A percentile compares a stretch with the other conserved stretches of the same genome.
Evolutionary conservation across 2,888 invertebrate species (phyloP).

Genomic region (Drosophila phalerata): DNA sequence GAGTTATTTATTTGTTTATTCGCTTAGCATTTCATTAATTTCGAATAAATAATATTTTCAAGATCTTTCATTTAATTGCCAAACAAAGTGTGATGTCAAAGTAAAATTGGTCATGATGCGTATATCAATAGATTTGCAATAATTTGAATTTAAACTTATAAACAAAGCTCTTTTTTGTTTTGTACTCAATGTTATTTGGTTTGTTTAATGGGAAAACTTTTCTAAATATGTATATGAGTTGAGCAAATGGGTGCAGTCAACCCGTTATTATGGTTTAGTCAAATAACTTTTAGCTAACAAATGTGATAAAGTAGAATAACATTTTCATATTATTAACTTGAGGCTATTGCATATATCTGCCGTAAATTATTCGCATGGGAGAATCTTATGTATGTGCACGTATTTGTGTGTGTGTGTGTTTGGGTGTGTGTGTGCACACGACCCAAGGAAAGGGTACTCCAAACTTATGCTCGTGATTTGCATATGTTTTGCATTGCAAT

Average conservation of each 20-base stretch:
- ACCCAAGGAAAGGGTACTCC: conserved; percentile 23
- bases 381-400: conserved; percentile 35
- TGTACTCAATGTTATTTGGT: background rate
- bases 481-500: conserved; percentile 59
- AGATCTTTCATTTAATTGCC: background rate
- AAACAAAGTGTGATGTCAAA: background rate
- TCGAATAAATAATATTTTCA: background rate
- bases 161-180: background rate
- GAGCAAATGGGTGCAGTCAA: conserved; percentile 7
- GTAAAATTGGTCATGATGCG: background rate
- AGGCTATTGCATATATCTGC: conserved; percentile 64
- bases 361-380: conserved; percentile 52
- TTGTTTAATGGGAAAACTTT: conserved; percentile 13
- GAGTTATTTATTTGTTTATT: background rate
- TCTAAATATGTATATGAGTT: background rate
- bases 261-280: conserved; percentile 8
- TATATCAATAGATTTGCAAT: background rate
- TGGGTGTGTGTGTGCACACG: background rate
- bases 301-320: conserved; percentile 42
- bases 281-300: conserved; percentile 17
- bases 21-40: too few species aligned
- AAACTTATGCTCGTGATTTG: conserved; percentile 55
- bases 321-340: conserved; percentile 48
- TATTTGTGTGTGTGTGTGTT: background rate
- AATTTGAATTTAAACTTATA: background rate